A percentile compares a stretch with the other conserved stretches of the same genome.
These are phyloP conservation scores for Cyrtonyx montezumae DNA, from an alignment of 2,113 vertebrate genomes.

Conservation along the genomic window DNA sequence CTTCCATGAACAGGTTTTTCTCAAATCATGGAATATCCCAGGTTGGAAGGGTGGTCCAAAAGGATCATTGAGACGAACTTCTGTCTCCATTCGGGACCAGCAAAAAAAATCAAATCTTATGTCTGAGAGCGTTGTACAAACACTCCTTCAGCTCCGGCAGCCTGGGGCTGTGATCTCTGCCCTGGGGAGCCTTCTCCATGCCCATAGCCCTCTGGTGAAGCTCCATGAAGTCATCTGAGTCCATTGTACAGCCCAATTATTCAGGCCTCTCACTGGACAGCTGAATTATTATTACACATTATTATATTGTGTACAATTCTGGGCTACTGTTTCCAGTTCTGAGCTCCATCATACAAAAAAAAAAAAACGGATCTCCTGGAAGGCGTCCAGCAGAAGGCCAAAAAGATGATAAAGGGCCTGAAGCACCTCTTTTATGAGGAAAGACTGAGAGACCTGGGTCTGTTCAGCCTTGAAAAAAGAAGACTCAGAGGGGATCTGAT, in stretches of 20 bases:
- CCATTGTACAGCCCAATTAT: neutral
- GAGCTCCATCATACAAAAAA: too few species aligned
- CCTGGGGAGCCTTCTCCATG: neutral
- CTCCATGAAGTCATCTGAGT: neutral
- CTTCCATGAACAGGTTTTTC: neutral
- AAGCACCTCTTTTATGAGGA: too few species aligned
- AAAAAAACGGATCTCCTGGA: too few species aligned
- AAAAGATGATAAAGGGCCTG: too few species aligned
- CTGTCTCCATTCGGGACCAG: neutral
- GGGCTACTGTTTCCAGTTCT: too few species aligned
- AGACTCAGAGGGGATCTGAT: too few species aligned
- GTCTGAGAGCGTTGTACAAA: neutral
- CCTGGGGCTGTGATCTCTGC: neutral
- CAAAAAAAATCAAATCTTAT: neutral
- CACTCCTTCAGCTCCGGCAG: neutral
- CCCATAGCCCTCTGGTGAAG: neutral
- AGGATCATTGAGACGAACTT: neutral
- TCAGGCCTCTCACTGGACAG: neutral
- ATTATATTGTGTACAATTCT: too few species aligned
- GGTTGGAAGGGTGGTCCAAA: neutral
- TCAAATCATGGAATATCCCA: neutral
- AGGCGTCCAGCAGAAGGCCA: too few species aligned
- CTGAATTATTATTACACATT: neutral
- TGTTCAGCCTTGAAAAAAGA: too few species aligned
- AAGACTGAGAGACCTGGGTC: too few species aligned